These are phyloP conservation scores for Zootermopsis nevadensis DNA, from an alignment of 2,888 invertebrate species.

Conservation along the genomic window DNA sequence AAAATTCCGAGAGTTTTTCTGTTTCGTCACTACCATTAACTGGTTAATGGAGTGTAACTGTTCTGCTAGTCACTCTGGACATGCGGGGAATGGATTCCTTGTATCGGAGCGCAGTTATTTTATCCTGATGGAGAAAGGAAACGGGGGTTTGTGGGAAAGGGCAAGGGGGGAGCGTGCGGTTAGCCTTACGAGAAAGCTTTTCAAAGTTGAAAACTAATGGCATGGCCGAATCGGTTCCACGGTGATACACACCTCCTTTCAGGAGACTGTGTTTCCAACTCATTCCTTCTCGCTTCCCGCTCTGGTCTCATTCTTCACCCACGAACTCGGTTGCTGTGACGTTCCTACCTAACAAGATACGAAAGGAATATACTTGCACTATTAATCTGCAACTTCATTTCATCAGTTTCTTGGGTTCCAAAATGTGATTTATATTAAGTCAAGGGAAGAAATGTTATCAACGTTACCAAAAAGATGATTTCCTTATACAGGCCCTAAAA, in stretches of 20 bases:
- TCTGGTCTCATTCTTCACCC: neutral
- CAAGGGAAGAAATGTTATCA: too few relatives aligned
- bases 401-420: too few relatives aligned
- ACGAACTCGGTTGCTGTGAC: neutral
- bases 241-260: neutral
- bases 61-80: neutral
- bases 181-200: conserved; percentile 30
- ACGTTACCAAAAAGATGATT: too few relatives aligned
- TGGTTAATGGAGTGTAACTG: conserved; percentile 4
- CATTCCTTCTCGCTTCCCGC: neutral
- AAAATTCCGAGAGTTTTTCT: neutral
- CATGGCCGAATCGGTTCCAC: conserved; percentile 26
- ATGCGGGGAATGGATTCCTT: conserved; percentile 7
- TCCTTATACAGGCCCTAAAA: too few relatives aligned
- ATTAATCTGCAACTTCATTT: neutral
- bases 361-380: neutral
- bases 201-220: conserved; percentile 33
- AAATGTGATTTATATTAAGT: too few relatives aligned
- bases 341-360: neutral
- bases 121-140: neutral
- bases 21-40: conserved; percentile 5
- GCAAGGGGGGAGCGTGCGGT: conserved; percentile 7
- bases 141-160: conserved; percentile 9
- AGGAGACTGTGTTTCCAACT: neutral
- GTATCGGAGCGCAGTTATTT: conserved; percentile 31